Evolutionary conservation across 1,140 invertebrate genomes (phyloP).

Genomic region (Harpegnathos saltator): DNA sequence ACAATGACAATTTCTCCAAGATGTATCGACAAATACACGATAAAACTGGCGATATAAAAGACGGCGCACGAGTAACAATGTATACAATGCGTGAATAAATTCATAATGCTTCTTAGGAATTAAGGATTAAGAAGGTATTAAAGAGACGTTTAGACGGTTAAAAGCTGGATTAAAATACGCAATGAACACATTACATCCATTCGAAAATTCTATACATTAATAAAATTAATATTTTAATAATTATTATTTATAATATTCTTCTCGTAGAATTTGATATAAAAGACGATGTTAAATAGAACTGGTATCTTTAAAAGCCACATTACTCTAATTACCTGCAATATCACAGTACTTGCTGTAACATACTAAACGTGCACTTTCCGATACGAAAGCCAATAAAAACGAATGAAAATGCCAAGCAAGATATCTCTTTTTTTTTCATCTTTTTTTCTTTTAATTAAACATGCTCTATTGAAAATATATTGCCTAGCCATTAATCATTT

Average conservation of each 20-base stretch:
- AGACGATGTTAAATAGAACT: slow-evolving; percentile 82
- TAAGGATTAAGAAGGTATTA: slow-evolving; percentile 1
- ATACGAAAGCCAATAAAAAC: slow-evolving; percentile 77
- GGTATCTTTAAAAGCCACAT: slow-evolving; percentile 82
- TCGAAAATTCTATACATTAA: slow-evolving; percentile 77
- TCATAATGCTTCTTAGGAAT: slow-evolving; percentile 30
- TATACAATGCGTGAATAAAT: slow-evolving; percentile 50
- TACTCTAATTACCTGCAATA: slow-evolving; percentile 85
- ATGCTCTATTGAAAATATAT: slow-evolving; percentile 54
- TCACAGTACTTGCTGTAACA: slow-evolving; percentile 86
- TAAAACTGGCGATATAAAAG: slow-evolving; percentile 26
- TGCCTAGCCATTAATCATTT: slow-evolving; percentile 60
- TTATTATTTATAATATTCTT: slow-evolving; percentile 74
- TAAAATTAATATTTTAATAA: slow-evolving; percentile 65
- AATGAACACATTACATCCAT: slow-evolving; percentile 82
- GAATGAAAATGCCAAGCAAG: slow-evolving; percentile 83
- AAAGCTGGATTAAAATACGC: slow-evolving; percentile 75
- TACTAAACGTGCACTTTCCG: slow-evolving; percentile 80
- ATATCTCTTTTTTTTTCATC: slow-evolving; percentile 57
- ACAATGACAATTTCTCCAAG: not conserved
- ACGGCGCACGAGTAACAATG: slow-evolving; percentile 33
- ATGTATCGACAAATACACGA: slow-evolving; percentile 2
- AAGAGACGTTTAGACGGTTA: slow-evolving; percentile 56
- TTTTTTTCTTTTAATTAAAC: slow-evolving; percentile 71
- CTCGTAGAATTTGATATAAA: slow-evolving; percentile 78